phyloP scores from a whole-genome alignment of 1,140 invertebrate species.

The Ostrea edulis region DNA sequence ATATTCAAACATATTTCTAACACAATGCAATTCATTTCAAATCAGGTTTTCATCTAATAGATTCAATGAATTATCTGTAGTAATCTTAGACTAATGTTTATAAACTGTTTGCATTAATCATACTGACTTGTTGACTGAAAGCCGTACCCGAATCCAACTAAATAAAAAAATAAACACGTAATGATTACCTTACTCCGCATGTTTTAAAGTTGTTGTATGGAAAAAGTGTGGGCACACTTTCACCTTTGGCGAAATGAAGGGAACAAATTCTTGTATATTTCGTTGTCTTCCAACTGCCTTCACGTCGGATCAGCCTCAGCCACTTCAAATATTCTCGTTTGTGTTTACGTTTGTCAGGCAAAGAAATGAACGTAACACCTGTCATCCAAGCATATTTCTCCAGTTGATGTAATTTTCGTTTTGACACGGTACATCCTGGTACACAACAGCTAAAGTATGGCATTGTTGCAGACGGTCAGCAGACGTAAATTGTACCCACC shows the following conservation, averaged over 20 bases:
- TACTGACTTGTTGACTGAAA: too few species aligned
- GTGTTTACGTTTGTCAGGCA: constrained; percentile 20
- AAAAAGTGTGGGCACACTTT: constrained; percentile 32
- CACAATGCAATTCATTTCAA: too few species aligned
- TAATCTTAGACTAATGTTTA: not conserved
- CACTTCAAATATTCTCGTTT: not conserved
- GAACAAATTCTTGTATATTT: constrained; percentile 41
- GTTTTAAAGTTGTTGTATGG: constrained; percentile 42
- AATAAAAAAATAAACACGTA: not conserved
- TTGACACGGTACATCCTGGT: constrained; percentile 1
- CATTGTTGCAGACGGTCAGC: not conserved
- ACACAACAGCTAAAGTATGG: constrained; percentile 34
- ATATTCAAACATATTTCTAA: too few species aligned
- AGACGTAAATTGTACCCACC: not conserved
- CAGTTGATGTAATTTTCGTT: not conserved
- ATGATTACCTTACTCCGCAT: not conserved
- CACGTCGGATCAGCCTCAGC: constrained; percentile 13
- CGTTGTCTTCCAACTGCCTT: too few species aligned
- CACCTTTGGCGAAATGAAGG: constrained; percentile 19
- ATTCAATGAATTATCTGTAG: not conserved
- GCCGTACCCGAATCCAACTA: too few species aligned
- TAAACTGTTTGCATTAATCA: too few species aligned
- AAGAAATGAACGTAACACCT: constrained; percentile 37
- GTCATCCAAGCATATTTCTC: constrained; percentile 33
- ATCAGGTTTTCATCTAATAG: not conserved